Conservation (phyloP, 2,797 vertebrate genomes). For the Peromyscus nudipes region DNA sequence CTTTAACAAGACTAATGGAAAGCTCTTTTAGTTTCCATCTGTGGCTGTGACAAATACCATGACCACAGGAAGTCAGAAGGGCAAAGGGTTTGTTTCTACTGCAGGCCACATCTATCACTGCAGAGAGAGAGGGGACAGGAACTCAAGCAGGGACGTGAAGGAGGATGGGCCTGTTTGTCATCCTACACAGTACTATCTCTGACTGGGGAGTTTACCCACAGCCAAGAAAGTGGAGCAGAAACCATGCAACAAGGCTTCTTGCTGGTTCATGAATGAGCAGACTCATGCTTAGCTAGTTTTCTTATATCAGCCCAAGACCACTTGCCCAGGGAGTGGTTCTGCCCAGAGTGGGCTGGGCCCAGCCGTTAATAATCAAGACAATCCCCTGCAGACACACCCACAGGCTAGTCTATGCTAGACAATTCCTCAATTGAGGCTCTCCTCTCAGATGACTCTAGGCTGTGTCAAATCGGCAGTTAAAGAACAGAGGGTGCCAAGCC, state of each 20-base stretch:
- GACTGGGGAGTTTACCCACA: background rate
- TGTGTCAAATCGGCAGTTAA: background rate
- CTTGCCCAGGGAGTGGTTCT: background rate
- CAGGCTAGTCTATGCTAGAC: background rate
- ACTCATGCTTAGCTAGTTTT: background rate
- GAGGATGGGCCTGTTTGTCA: background rate
- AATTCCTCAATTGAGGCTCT: background rate
- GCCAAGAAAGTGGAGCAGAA: background rate
- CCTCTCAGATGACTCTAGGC: background rate
- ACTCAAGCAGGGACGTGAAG: background rate
- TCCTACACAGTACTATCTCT: background rate
- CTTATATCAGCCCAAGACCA: background rate
- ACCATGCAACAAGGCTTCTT: background rate
- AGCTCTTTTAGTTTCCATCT: background rate
- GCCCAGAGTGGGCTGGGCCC: background rate
- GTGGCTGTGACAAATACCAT: background rate
- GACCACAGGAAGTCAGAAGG: background rate
- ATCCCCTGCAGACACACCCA: background rate
- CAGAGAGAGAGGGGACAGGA: background rate
- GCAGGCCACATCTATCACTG: background rate
- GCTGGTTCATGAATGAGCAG: background rate
- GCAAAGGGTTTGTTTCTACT: background rate
- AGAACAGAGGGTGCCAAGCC: background rate
- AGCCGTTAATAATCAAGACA: background rate
- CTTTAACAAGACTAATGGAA: background rate